Evolutionary conservation across 1,140 invertebrate genomes (phyloP), one percentile per base, ranked within the genome.

Genomic region (Drosophila simulans): DNA sequence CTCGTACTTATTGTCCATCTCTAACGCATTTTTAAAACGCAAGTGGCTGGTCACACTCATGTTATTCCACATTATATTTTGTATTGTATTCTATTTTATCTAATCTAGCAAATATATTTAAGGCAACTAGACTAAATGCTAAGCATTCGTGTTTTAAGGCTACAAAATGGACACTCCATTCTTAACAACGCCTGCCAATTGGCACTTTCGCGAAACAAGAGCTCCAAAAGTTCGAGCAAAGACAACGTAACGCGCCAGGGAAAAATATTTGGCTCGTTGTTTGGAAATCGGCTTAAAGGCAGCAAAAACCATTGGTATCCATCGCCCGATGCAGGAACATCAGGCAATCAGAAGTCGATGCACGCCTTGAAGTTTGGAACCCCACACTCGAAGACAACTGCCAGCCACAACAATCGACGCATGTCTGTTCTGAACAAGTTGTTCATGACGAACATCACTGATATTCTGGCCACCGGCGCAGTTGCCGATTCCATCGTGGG

Each of bases 381-480:
- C 15, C 39, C 34, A 1, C 12, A 35, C 4, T 51, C 63, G 22
- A 25, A 31, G 3, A 92, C 92, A 3, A 92, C 92, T 22, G 93
- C 94, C 54, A 86, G 7, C 7, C 27, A 91, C 45, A 92, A 92
- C 8, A 77, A 88, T 2, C 92, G 93, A 46, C 91, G 96, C 86
- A 92, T 94, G 7, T 92, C 92, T 0, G 94, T 96, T 40, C 88
- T 97, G 8, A 96, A 97, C 90, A 96, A 96, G 92, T 65, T 97
- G n/a, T 97, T 97, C 77, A 97, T 97, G 95, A 94, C 94, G 80
- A 93, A 96, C 48, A 95, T 97, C 15, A 96, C 95, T 1, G 96
- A 96, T 78, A 88, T 96, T 10, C 93, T 97, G 93, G 93, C 95
- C 3, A 95, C 95, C 4, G 95, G 95, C 1, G 94, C 95, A 73